phyloP scores from a whole-genome alignment of 2,888 invertebrate species.

The Zeuzera pyrina region DNA sequence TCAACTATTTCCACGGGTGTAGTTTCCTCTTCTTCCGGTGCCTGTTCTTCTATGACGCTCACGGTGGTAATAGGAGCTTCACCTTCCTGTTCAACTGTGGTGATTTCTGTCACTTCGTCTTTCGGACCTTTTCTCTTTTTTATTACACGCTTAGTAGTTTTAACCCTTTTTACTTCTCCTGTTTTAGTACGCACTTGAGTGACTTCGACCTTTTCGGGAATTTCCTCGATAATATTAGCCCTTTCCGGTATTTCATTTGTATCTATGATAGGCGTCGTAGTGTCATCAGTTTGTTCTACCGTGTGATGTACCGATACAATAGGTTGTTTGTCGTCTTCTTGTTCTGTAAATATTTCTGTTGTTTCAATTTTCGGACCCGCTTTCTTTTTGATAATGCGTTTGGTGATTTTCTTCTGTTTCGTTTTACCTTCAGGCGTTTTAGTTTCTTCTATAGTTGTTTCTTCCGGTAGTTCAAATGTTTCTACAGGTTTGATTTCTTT shows the following conservation, averaged over 20 bases:
- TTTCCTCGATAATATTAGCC: slow-evolving; percentile 23
- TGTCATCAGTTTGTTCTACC: slow-evolving; percentile 32
- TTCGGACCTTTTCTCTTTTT: slow-evolving; percentile 28
- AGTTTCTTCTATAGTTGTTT: slow-evolving; percentile 18
- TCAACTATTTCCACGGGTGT: slow-evolving; percentile 17
- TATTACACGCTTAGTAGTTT: slow-evolving; percentile 29
- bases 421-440: slow-evolving; percentile 25
- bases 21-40: slow-evolving; percentile 24
- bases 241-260: slow-evolving; percentile 25
- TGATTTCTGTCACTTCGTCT: slow-evolving; percentile 35
- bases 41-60: slow-evolving; percentile 5
- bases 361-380: slow-evolving; percentile 30
- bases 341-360: slow-evolving; percentile 39
- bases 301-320: slow-evolving; percentile 41
- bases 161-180: slow-evolving; percentile 22
- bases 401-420: slow-evolving; percentile 27
- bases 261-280: slow-evolving; percentile 17
- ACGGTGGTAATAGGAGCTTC: slow-evolving; percentile 13
- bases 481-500: slow-evolving; percentile 22
- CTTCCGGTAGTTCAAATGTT: slow-evolving; percentile 30
- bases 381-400: slow-evolving; percentile 29
- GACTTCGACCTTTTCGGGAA: slow-evolving; percentile 27
- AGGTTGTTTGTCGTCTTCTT: slow-evolving; percentile 55
- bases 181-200: slow-evolving; percentile 55
- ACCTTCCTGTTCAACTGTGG: slow-evolving; percentile 26